Percentiles rank a stretch among this genome's conserved stretches.
Conservation (phyloP, 1,140 invertebrate species). For the Brachionus koreanus region DNA sequence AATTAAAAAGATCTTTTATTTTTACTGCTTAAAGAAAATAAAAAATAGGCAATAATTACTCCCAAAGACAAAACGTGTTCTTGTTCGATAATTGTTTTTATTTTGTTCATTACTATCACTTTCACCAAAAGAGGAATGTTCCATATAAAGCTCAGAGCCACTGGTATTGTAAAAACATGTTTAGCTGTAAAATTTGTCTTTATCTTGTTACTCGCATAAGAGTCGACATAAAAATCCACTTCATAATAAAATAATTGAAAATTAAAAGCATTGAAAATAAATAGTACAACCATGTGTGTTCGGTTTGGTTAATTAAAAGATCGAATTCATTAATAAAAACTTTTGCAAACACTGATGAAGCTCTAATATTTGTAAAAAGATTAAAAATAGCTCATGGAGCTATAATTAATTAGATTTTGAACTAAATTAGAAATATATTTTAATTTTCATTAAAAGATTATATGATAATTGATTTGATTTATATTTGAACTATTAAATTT, state of each 20-base stretch:
- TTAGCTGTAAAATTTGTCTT: conserved; percentile 50
- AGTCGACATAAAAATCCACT: conserved; percentile 61
- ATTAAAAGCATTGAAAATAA: conserved; percentile 54
- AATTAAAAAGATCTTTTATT: too few relatives aligned
- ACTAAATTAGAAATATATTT: too few relatives aligned
- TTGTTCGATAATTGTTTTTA: conserved; percentile 52
- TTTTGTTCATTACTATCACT: conserved; percentile 51
- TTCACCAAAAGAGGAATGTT: conserved; percentile 53
- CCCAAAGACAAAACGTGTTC: conserved; percentile 59
- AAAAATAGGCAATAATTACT: too few relatives aligned
- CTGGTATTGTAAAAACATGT: conserved; percentile 51
- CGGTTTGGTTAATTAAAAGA: too few relatives aligned
- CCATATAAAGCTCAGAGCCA: conserved; percentile 55
- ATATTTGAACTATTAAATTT: too few relatives aligned
- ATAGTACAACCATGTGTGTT: conserved; percentile 38
- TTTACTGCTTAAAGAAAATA: conserved; percentile 58
- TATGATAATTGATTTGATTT: too few relatives aligned
- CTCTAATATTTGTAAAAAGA: conserved; percentile 49
- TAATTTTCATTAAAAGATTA: too few relatives aligned
- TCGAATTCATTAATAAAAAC: background rate
- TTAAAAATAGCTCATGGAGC: conserved; percentile 59
- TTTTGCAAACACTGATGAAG: background rate
- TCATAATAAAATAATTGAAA: conserved; percentile 58
- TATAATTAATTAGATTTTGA: conserved; percentile 54
- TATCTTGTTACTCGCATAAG: conserved; percentile 53